Conservation (phyloP, 1,140 invertebrate species). For the Portunus trituberculatus region DNA sequence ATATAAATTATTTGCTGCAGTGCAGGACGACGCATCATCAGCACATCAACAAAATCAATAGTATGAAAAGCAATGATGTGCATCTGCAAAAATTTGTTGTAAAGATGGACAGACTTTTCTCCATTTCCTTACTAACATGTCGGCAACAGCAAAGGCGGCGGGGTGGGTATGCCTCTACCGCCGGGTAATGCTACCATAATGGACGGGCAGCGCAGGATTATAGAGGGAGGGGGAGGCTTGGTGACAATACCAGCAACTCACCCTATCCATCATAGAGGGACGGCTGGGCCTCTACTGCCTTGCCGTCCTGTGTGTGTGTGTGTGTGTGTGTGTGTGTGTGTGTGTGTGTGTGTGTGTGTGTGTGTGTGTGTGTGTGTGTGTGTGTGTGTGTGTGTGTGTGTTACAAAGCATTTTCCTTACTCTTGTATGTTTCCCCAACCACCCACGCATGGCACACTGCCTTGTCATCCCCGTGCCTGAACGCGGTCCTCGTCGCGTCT, state of each 20-base stretch:
- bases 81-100: not conserved
- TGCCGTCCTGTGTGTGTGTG: not conserved
- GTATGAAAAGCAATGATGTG: not conserved
- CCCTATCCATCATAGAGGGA: conserved; percentile 54
- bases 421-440: not conserved
- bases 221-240: conserved; percentile 30
- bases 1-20: not conserved
- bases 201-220: conserved; percentile 54
- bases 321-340: conserved; percentile 18
- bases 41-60: not conserved
- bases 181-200: conserved; percentile 25
- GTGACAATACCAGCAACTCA: conserved; percentile 48
- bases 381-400: not conserved
- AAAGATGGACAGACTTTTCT: not conserved
- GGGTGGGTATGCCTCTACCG: not conserved
- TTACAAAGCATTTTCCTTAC: not conserved
- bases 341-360: not conserved
- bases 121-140: not conserved
- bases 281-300: conserved; percentile 16
- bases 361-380: not conserved
- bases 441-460: not conserved
- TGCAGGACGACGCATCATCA: not conserved
- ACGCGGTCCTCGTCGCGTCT: conserved; percentile 29
- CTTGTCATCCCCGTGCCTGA: conserved; percentile 42
- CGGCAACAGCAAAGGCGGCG: not conserved